Conservation (phyloP, 2,888 invertebrate species). For the Fissipunctia ypsillon region DNA sequence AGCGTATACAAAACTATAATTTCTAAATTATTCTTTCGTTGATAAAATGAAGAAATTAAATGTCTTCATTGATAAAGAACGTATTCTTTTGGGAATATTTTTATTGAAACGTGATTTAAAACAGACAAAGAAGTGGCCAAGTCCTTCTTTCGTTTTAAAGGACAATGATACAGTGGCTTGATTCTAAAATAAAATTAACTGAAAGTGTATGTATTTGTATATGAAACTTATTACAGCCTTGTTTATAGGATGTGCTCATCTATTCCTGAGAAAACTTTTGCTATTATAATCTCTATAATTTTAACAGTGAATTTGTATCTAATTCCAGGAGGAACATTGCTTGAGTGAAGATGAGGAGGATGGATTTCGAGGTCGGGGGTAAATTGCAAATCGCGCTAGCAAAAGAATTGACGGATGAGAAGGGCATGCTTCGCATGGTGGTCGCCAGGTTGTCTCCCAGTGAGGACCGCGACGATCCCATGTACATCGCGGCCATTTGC, state of each 20-base stretch:
- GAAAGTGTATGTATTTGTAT: neutral
- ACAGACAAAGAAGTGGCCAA: neutral
- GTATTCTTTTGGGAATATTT: neutral
- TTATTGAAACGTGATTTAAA: neutral
- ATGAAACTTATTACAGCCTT: neutral
- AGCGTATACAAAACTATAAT: neutral
- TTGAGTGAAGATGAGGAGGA: neutral
- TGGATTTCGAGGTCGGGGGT: neutral
- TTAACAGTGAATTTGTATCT: neutral
- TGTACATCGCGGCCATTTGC: neutral
- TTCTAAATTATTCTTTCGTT: neutral
- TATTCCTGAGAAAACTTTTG: neutral
- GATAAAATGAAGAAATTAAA: neutral
- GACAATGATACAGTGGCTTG: neutral
- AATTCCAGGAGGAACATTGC: conserved; percentile 14
- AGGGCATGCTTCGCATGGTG: neutral
- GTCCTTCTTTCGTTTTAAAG: neutral
- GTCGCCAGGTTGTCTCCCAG: neutral
- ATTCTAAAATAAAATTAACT: neutral
- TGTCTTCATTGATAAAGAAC: neutral
- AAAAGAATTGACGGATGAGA: conserved; percentile 25
- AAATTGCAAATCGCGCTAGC: conserved; percentile 3
- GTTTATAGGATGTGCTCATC: neutral
- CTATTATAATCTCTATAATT: neutral
- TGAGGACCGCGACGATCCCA: neutral